phyloP scores from a whole-genome alignment of 2,113 vertebrate genomes.

The Cyphomyrus plagiostoma region DNA sequence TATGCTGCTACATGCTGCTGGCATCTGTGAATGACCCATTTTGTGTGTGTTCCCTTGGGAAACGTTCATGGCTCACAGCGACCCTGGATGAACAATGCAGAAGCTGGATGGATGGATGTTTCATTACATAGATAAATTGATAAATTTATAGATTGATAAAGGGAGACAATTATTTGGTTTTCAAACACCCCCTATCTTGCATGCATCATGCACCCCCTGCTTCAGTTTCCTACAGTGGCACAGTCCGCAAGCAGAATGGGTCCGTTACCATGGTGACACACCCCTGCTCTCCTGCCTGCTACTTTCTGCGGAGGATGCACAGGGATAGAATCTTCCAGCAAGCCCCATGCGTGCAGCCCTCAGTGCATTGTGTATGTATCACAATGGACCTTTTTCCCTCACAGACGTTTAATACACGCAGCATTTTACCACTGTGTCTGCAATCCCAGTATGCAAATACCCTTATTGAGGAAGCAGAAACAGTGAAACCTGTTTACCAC shows the following conservation, averaged over 20 bases:
- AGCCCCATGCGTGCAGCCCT: background rate
- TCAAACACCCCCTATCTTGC: background rate
- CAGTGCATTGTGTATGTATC: background rate
- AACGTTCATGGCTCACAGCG: background rate
- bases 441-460: background rate
- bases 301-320: background rate
- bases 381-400: background rate
- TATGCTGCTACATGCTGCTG: background rate
- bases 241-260: background rate
- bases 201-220: background rate
- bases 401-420: background rate
- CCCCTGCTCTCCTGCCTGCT: background rate
- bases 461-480: background rate
- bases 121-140: background rate
- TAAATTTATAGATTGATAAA: background rate
- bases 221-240: background rate
- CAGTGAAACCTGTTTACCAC: background rate
- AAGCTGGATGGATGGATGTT: background rate
- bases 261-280: conserved; percentile 18
- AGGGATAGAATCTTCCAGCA: background rate
- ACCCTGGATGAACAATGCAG: background rate
- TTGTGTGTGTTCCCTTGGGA: background rate
- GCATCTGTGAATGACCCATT: background rate
- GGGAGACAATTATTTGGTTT: background rate
- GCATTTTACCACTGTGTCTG: background rate